These are phyloP conservation scores for Harlomillsia oculata DNA, from an alignment of 1,140 invertebrate genomes.

Conservation along the genomic window DNA sequence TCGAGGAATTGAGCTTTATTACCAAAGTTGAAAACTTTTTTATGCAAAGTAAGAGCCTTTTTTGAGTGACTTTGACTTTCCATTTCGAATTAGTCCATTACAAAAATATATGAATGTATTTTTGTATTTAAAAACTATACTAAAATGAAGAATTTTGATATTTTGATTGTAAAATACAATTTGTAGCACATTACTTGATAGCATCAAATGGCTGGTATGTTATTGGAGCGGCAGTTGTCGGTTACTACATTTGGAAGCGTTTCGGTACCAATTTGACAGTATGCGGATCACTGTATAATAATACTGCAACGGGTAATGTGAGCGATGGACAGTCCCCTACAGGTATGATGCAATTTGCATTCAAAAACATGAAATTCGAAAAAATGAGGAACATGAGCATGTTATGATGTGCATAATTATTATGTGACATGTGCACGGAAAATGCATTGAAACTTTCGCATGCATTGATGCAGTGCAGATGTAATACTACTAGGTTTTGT, in stretches of 20 bases:
- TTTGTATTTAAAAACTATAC: too few species aligned
- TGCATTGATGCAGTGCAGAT: too few species aligned
- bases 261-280: not conserved
- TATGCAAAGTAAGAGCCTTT: too few species aligned
- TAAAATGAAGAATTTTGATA: not conserved
- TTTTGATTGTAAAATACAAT: not conserved
- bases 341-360: not conserved
- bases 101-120: too few species aligned
- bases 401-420: not conserved
- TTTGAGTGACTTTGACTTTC: too few species aligned
- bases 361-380: not conserved
- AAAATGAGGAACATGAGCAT: not conserved
- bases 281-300: not conserved
- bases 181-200: conserved; percentile 4
- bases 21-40: too few species aligned
- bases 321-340: not conserved
- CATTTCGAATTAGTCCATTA: too few species aligned
- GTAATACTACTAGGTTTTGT: not conserved
- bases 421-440: too few species aligned
- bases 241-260: conserved; percentile 9
- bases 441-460: not conserved
- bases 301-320: not conserved
- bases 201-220: conserved; percentile 16
- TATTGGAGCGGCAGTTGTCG: not conserved
- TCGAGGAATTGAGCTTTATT: too few species aligned